Evolutionary conservation across 2,113 vertebrate species (phyloP), one percentile per base, ranked within the genome.

Genomic region (Tor tambroides): DNA sequence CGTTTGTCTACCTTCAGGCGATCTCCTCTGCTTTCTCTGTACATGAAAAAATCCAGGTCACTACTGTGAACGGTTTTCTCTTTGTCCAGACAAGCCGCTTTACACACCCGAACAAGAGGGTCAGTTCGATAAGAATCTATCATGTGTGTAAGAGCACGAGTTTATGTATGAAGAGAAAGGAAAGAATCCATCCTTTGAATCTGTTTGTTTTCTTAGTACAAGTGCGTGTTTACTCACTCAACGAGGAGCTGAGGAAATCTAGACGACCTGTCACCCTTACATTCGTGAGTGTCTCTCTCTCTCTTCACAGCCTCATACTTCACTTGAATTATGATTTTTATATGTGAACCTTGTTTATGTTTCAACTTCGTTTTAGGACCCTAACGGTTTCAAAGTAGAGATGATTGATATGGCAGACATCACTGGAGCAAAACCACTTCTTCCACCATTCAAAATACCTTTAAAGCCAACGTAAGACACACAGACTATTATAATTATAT

Each of bases 81-180:
- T 98, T 98, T 85, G 91, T 99, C 88, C 97, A 98, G 97, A 99
- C 93, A 98, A 99, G 89, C 96, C 96, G 5, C 15, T 99, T 81
- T 99, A 99, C 88, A 98, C 96, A 17, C 97, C 97, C 0, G 92
- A 95, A 26, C 97, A 99, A 87, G 93, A 94, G 87, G 97, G 98
- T 99, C 46, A 91, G 78, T 65, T 46, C 43, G 28, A 54, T 35
- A 28, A 5, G 23, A 43, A 80, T 51, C 43, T 8, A 41, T 43
- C 30, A 17, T 84, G 72, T 79, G 67, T 38, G 80, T 75, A 38
- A 19, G 28, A 32, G 85, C 5, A 10, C 30, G n/a, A 41, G 15
- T 49, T 63, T 28, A 41, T n/a, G 6, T 15, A 82, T 23, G 17
- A 5, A 63, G 15, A 85, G 54, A 72, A 23, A 76, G 8, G 67